Base-by-base conservation (phyloP, 2,888 invertebrate genomes). In the Clepsis dumicolana region DNA sequence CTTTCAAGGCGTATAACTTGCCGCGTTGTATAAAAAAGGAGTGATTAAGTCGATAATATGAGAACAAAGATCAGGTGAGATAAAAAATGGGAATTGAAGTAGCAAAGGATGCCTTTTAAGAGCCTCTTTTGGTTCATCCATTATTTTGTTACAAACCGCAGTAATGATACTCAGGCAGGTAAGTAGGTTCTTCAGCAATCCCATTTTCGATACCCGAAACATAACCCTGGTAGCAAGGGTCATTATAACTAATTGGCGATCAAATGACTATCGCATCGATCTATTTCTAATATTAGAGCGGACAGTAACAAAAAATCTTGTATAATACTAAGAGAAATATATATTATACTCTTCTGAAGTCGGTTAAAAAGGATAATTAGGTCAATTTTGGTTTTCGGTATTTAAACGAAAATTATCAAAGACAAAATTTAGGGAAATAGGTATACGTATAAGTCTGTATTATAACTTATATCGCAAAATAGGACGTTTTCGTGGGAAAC, bases 181-280 rank as follows among this genome's bases (percentile, higher is more conserved):
- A n/a, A n/a, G 21, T 21, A 48, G 48, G 8, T 8, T 10, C 12
- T 38, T 24, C 12, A 18, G 5, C 4, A 25, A 25, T 10, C n/a
- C 12, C 41, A 59, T 16, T 41, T 25, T 41, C 38, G 16, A 14
- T 5, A 7, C 25, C 24, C 41, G 59, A 25, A 59, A 59, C 59
- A 59, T 25, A 41, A 41, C 25, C 57, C 10, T 38, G 25, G 25
- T 38, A n/a, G 38, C 18, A 18, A 44, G 16, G 44, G 44, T 59
- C 59, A 25, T 59, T 59, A 59, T 25, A 59, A 59, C 16, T 38
- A 59, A 59, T 59, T 59, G 41, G 25, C 38, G 59, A 59, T 59
- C 41, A 12, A 25, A 59, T 59, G 38, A 16, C 59, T 25, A 41
- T 41, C 25, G 24, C 5, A 59, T n/a, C 24, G 25, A 35, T 38